These are phyloP conservation scores for Centropyge bicolor DNA, from an alignment of 2,797 vertebrate genomes.

Conservation along the genomic window DNA sequence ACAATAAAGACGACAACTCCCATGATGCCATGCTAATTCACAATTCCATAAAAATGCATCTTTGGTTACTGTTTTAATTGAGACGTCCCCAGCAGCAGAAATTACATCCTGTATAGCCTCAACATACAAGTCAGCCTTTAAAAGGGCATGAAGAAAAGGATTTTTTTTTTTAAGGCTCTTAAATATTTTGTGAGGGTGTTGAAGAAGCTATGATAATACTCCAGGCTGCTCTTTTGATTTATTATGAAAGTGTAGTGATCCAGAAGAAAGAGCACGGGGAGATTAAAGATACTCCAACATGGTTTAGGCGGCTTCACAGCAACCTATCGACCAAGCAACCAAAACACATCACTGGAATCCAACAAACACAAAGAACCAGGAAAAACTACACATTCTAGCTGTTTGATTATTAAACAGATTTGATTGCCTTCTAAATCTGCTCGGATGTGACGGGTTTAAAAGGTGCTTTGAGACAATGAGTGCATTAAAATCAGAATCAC, in stretches of 20 bases:
- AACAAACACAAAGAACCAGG: constrained; percentile 12
- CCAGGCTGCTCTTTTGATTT: constrained; percentile 61
- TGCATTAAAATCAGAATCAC: constrained; percentile 21
- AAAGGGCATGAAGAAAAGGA: constrained; percentile 46
- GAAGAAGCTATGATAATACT: constrained; percentile 55
- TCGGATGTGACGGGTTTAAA: constrained; percentile 22
- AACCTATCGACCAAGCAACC: constrained; percentile 20
- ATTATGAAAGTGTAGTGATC: constrained; percentile 56
- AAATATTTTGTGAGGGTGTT: constrained; percentile 50
- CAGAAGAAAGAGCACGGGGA: constrained; percentile 46
- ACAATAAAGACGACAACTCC: no score
- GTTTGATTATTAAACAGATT: constrained; percentile 9
- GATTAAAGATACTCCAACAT: constrained; percentile 50
- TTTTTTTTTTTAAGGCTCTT: constrained; percentile 45
- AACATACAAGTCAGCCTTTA: constrained; percentile 40
- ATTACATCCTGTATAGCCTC: constrained; percentile 16
- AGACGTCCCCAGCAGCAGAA: no score
- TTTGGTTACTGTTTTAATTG: no score
- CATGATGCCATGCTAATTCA: no score
- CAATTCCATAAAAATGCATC: no score
- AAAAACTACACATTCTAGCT: constrained; percentile 1
- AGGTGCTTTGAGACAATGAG: constrained; percentile 18
- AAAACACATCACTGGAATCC: constrained; percentile 29
- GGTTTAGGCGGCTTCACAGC: constrained; percentile 24
- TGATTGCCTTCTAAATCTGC: constrained; percentile 20